Percentiles rank a stretch among this genome's conserved stretches.
These are phyloP conservation scores for Mobula birostris DNA, from an alignment of 2,113 vertebrate genomes.

Conservation along the genomic window DNA sequence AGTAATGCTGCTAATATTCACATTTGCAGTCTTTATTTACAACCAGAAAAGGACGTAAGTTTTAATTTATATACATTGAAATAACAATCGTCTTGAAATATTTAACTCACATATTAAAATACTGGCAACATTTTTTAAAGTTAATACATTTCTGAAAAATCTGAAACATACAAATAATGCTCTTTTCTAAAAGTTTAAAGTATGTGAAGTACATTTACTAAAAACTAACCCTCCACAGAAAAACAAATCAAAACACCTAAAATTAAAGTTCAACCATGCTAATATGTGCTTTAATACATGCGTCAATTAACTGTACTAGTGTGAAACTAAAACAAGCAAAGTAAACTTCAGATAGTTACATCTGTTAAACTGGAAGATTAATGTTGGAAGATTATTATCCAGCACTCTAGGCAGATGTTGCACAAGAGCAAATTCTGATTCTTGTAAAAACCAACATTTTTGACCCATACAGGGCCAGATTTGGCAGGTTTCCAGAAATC, in stretches of 20 bases:
- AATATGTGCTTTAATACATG: background rate
- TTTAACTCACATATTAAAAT: slow-evolving; percentile 30
- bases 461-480: background rate
- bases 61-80: slow-evolving; percentile 1
- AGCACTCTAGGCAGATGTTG: background rate
- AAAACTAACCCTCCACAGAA: background rate
- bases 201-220: background rate
- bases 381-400: background rate
- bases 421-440: background rate
- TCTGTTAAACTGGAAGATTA: background rate
- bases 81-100: slow-evolving; percentile 13
- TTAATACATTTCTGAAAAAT: slow-evolving; percentile 25
- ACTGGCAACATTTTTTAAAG: slow-evolving; percentile 25
- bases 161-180: background rate
- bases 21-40: slow-evolving; percentile 27
- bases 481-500: background rate
- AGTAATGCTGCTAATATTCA: background rate
- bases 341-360: background rate
- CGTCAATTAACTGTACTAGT: background rate
- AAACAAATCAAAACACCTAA: background rate
- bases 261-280: background rate
- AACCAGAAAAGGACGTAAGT: background rate
- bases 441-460: background rate
- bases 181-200: slow-evolving; percentile 5
- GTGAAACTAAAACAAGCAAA: background rate